These are phyloP conservation scores for Micromys minutus DNA, from an alignment of 2,113 vertebrate genomes.

Conservation along the genomic window DNA sequence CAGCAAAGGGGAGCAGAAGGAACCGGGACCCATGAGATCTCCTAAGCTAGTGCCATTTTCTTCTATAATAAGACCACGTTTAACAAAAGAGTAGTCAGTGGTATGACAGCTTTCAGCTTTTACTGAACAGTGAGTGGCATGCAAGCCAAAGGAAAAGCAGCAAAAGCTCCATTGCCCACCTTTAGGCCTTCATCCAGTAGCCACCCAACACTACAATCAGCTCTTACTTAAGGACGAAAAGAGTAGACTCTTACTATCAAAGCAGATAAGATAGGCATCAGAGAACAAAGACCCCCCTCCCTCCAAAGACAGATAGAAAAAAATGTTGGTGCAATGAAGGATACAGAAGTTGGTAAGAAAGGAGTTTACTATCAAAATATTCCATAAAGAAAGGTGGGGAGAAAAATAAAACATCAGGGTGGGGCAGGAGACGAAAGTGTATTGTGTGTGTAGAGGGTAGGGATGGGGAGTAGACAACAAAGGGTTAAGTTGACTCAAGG, in stretches of 20 bases:
- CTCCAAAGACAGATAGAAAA: slow-evolving; percentile 19
- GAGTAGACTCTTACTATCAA: neutral
- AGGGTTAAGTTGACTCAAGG: neutral
- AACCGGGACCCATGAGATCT: neutral
- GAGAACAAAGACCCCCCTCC: slow-evolving; percentile 27
- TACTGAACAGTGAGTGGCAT: neutral
- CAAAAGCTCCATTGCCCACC: neutral
- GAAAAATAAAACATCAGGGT: neutral
- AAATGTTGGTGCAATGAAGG: slow-evolving; percentile 6
- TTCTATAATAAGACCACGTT: slow-evolving; percentile 7
- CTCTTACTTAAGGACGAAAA: neutral
- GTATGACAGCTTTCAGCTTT: too few species aligned
- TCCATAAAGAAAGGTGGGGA: neutral
- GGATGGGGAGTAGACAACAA: neutral
- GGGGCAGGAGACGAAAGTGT: rapidly evolving
- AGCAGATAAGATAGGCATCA: slow-evolving; percentile 7
- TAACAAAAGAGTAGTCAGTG: too few species aligned
- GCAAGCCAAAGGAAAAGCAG: neutral
- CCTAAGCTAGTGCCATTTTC: neutral
- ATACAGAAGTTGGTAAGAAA: neutral
- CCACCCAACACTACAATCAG: neutral
- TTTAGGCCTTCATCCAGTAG: neutral
- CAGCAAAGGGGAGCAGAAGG: neutral
- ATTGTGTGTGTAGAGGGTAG: neutral
- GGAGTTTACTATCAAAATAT: neutral